Evolutionary conservation across 2,797 vertebrate species (phyloP).

Genomic region (Macropus fuliginosus): DNA sequence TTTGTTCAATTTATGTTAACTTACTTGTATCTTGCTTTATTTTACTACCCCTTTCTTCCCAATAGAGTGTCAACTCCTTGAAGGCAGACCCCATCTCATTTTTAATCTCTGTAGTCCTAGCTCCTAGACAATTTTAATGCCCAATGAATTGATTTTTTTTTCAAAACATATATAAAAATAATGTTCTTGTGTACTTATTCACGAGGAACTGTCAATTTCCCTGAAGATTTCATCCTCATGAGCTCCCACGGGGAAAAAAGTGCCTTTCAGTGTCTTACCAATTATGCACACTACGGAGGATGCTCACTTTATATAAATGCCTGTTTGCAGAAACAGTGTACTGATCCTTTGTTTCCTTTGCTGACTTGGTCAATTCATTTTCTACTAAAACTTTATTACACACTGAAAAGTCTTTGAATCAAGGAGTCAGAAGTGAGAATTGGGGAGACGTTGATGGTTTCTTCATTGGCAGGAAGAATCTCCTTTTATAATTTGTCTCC

Average conservation of each 20-base stretch:
- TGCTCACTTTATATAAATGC: background rate
- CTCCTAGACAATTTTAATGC: background rate
- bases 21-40: background rate
- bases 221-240: slow-evolving; percentile 45
- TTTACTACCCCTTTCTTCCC: background rate
- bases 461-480: slow-evolving; percentile 3
- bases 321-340: background rate
- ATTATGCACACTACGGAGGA: background rate
- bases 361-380: background rate
- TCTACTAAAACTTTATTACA: background rate
- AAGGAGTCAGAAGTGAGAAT: background rate
- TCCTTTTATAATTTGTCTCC: background rate
- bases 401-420: background rate
- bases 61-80: background rate
- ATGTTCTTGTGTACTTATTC: slow-evolving; percentile 3
- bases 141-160: background rate
- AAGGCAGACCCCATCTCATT: background rate
- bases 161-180: background rate
- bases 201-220: background rate
- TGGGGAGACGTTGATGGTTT: background rate
- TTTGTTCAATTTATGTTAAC: background rate
- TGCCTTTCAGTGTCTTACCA: background rate
- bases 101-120: background rate
- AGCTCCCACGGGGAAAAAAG: slow-evolving; percentile 40
- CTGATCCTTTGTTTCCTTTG: background rate